These are phyloP conservation scores for Temnothorax longispinosus DNA, from an alignment of 1,140 invertebrate genomes.

Conservation along the genomic window DNA sequence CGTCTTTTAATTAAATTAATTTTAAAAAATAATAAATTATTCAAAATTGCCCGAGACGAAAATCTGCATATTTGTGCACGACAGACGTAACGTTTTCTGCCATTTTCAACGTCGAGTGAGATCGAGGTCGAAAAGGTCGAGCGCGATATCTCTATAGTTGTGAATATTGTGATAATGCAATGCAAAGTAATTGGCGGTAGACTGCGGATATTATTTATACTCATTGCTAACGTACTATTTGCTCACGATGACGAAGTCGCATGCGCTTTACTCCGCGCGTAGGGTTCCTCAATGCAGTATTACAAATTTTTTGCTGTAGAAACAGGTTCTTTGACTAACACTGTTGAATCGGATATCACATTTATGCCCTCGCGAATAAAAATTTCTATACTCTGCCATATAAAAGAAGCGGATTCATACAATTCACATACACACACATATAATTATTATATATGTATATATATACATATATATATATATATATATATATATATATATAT, in stretches of 20 bases:
- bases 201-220: constrained; percentile 44
- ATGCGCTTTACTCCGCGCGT: constrained; percentile 6
- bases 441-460: neutral
- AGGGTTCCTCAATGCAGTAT: neutral
- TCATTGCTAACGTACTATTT: constrained; percentile 50
- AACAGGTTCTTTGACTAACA: constrained; percentile 45
- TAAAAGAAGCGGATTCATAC: constrained; percentile 17
- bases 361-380: neutral
- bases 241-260: constrained; percentile 36
- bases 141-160: constrained; percentile 18
- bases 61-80: neutral
- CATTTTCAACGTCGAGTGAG: constrained; percentile 19
- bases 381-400: neutral
- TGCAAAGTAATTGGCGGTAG: constrained; percentile 46
- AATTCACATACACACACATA: neutral
- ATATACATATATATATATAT: too few relatives aligned
- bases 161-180: constrained; percentile 29
- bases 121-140: constrained; percentile 54
- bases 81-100: neutral
- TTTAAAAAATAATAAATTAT: constrained; percentile 6
- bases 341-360: constrained; percentile 14
- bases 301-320: constrained; percentile 16
- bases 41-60: neutral
- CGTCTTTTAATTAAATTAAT: neutral
- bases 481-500: too few relatives aligned